phyloP scores from a whole-genome alignment of 1,140 invertebrate species.

The Meloidogyne floridensis region DNA sequence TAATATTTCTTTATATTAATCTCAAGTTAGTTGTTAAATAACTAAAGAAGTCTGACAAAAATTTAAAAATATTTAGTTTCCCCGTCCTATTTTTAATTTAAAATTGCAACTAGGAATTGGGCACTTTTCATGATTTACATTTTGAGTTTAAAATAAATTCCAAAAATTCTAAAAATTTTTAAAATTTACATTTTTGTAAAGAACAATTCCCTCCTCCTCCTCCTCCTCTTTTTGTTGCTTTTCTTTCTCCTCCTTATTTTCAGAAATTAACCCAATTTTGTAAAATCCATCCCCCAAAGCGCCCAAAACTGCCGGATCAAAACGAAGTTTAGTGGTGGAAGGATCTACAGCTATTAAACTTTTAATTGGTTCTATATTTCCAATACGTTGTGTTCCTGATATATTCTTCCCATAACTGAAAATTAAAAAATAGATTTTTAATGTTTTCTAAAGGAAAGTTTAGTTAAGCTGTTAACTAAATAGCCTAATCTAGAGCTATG shows the following conservation, averaged over 20 bases:
- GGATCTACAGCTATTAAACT: conserved; percentile 14
- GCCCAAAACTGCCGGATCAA: conserved; percentile 36
- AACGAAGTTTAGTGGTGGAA: conserved; percentile 23
- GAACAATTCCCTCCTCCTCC: neutral
- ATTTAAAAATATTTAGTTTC: no score
- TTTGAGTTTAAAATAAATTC: no score
- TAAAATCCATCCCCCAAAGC: conserved; percentile 37
- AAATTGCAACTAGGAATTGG: neutral
- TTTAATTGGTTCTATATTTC: neutral
- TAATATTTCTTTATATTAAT: no score
- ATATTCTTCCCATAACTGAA: conserved; percentile 14
- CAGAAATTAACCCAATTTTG: conserved; percentile 15
- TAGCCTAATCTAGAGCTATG: no score
- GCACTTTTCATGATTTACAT: neutral
- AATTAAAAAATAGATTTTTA: neutral
- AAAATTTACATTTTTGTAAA: conserved; percentile 23
- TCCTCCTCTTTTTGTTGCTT: conserved; percentile 5
- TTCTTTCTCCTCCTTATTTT: neutral
- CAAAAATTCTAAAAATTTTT: neutral
- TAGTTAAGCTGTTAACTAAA: no score
- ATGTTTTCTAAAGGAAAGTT: no score
- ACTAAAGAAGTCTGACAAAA: no score
- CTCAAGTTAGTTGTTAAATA: no score
- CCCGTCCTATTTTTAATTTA: no score
- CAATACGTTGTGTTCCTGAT: conserved; percentile 17